Evolutionary conservation across 2,113 vertebrate species (phyloP), one percentile per base, ranked within the genome.

Genomic region (Oryzias javanicus): DNA sequence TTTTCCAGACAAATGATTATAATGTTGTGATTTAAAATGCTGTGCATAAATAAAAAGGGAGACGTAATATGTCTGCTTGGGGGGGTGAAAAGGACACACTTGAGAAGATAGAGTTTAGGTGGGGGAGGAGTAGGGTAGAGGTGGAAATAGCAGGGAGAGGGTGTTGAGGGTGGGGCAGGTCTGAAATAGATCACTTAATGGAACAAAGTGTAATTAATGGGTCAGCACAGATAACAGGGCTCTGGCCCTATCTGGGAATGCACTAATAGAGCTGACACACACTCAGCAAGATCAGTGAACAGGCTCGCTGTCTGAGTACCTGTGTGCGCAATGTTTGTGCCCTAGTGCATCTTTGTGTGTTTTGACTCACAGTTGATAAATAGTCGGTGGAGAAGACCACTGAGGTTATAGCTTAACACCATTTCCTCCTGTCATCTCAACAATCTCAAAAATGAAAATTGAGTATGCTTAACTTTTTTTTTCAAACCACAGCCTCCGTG

Each of bases 191-290:
- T 92, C 91, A 93, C 92, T 92, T 91, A 92, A 86, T 85, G 89
- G 90, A 92, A 92, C 92, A 92, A 92, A 93, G 92, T 93, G 90
- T 92, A 93, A 93, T 93, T 92, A 92, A 92, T 91, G 91, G 89
- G 89, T 90, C 79, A 82, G 86, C 73, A 73, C 71, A 89, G 90
- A 92, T 93, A 92, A 92, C 87, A 90, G 83, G 72, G 79, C 89
- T 81, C 78, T 79, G 82, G 87, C 67, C 85, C 92, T 91, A 92
- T 93, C 91, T 82, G 91, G 87, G 90, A 92, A 92, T 92, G 90
- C 90, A 89, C 89, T 92, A 92, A 92, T 92, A 86, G 90, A 90
- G 88, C 90, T 85, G 86, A 92, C 85, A 89, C 87, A 90, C 86
- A 89, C 89, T 89, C 86, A 86, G 72, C 83, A 80, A 86, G 79